These are phyloP conservation scores for Dolichotis patagonum DNA, from an alignment of 2,113 vertebrate genomes.

Conservation along the genomic window DNA sequence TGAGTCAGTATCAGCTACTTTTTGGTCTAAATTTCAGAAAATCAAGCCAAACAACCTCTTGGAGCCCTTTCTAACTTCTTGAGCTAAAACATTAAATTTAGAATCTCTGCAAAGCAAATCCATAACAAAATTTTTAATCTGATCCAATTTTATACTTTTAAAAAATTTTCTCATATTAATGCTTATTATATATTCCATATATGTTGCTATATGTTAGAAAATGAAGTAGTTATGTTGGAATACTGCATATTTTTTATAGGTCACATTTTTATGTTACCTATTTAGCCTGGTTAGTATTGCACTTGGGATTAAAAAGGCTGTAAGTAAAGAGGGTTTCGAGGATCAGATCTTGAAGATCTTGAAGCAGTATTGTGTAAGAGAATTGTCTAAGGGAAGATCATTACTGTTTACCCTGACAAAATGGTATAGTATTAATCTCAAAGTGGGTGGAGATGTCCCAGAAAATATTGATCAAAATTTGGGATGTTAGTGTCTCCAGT, in stretches of 20 bases:
- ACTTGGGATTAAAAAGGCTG: background rate
- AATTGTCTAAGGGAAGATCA: background rate
- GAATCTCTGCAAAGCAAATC: background rate
- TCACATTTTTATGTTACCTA: background rate
- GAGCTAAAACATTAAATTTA: background rate
- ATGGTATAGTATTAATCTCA: background rate
- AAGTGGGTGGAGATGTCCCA: background rate
- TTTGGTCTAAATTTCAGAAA: background rate
- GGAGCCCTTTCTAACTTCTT: background rate
- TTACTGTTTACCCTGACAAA: background rate
- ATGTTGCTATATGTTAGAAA: background rate
- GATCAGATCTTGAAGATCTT: background rate
- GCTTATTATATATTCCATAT: background rate
- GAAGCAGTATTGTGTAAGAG: background rate
- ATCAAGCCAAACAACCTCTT: background rate
- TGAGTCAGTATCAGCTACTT: background rate
- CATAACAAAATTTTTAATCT: background rate
- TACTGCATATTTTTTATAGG: background rate
- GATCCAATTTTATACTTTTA: background rate
- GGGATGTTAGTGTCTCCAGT: fast-evolving
- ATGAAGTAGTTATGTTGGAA: background rate
- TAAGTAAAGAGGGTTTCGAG: background rate
- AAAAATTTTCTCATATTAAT: background rate
- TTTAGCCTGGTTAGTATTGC: background rate
- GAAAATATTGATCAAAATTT: background rate